phyloP scores from a whole-genome alignment of 2,113 vertebrate genomes.

The Microcebus lehilahytsara region DNA sequence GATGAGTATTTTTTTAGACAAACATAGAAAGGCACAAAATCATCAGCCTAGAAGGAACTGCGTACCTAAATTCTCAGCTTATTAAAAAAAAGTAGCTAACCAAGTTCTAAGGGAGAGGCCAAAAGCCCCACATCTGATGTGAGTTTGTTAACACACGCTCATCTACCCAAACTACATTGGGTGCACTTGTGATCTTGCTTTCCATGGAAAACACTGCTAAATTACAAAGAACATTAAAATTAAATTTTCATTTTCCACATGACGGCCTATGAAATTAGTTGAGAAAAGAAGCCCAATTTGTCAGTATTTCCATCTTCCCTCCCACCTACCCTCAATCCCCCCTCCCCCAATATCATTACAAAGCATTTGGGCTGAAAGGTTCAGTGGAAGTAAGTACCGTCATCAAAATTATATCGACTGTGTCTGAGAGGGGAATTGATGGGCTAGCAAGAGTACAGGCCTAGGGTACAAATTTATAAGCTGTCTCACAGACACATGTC shows the following conservation, averaged over 20 bases:
- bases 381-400: slow-evolving; percentile 49
- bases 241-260: slow-evolving; percentile 58
- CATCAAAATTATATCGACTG: slow-evolving; percentile 70
- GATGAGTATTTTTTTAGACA: not conserved
- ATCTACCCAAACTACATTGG: not conserved
- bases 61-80: not conserved
- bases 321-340: not conserved
- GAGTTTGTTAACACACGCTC: not conserved
- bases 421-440: slow-evolving; percentile 59
- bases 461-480: slow-evolving; percentile 18
- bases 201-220: not conserved
- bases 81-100: not conserved
- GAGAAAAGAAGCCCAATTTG: slow-evolving; percentile 9
- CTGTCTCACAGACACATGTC: slow-evolving; percentile 4
- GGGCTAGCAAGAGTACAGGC: slow-evolving; percentile 29
- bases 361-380: slow-evolving; percentile 45
- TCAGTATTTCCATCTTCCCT: not conserved
- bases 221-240: slow-evolving; percentile 30
- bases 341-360: not conserved
- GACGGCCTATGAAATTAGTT: slow-evolving; percentile 53
- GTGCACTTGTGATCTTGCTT: not conserved
- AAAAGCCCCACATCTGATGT: not conserved
- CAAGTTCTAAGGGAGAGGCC: not conserved
- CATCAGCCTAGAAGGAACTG: not conserved
- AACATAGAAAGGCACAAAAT: slow-evolving; percentile 38